Conservation (phyloP, 2,888 invertebrate species). For the Meteorus colon region DNA sequence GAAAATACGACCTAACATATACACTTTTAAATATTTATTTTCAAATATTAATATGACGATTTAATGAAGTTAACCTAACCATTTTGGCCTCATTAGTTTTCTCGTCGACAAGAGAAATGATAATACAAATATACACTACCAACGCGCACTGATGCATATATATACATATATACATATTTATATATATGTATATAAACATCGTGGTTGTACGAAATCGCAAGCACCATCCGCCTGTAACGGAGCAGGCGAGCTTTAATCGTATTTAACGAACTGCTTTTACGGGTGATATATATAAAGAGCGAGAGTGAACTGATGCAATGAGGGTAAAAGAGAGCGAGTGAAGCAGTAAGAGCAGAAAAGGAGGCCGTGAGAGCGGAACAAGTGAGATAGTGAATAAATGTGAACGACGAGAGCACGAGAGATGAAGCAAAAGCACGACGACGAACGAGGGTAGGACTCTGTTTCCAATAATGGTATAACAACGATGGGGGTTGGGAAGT, state of each 20-base stretch:
- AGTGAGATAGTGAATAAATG: not conserved
- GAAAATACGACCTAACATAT: not conserved
- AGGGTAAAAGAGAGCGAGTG: constrained; percentile 36
- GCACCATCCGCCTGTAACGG: constrained; percentile 27
- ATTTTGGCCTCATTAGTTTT: constrained; percentile 2
- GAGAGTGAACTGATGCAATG: constrained; percentile 17
- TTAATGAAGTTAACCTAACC: not conserved
- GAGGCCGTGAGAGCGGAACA: not conserved
- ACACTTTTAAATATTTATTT: not conserved
- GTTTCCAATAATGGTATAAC: constrained; percentile 43
- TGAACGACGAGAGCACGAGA: constrained; percentile 8
- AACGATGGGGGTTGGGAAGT: constrained; percentile 24
- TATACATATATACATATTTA: not conserved
- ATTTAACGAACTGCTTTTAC: constrained; percentile 38
- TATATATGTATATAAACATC: not conserved
- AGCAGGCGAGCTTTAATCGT: constrained; percentile 37
- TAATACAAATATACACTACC: not conserved
- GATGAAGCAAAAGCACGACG: constrained; percentile 40
- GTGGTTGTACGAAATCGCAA: constrained; percentile 18
- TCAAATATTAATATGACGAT: not conserved
- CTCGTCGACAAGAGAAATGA: not conserved
- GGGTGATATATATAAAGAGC: constrained; percentile 3
- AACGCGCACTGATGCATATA: not conserved
- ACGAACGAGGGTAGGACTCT: constrained; percentile 21
- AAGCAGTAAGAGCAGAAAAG: not conserved